Conservation (phyloP, 1,140 invertebrate species). For the Phenacoccus solenopsis region DNA sequence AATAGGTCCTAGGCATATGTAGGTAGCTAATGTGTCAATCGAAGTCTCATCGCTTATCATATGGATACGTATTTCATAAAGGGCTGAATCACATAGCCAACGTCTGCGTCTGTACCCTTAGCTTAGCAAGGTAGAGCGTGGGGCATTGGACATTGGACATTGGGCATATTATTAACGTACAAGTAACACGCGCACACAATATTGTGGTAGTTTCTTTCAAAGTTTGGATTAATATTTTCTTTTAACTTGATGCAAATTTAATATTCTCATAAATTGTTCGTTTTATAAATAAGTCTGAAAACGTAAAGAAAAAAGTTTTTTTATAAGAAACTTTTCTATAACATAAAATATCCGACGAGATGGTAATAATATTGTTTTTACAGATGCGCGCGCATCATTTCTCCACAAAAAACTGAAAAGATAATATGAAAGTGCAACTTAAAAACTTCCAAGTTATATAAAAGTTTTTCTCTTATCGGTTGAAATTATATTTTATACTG, state of each 20-base stretch:
- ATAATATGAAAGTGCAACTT: constrained; percentile 14
- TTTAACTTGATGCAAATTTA: constrained; percentile 18
- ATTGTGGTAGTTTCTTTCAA: constrained; percentile 8
- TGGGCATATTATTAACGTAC: too few species aligned
- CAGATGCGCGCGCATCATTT: background rate
- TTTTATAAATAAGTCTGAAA: constrained; percentile 15
- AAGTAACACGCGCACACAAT: too few species aligned
- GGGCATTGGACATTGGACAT: too few species aligned
- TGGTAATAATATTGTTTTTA: constrained; percentile 11
- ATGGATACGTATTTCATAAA: too few species aligned
- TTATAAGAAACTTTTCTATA: background rate
- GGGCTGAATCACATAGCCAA: too few species aligned
- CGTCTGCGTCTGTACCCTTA: too few species aligned
- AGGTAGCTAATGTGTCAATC: too few species aligned
- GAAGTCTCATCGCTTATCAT: too few species aligned
- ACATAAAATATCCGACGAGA: constrained; percentile 14
- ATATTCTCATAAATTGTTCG: constrained; percentile 17
- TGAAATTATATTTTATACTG: constrained; percentile 12
- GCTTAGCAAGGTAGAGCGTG: too few species aligned
- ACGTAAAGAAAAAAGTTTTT: constrained; percentile 10
- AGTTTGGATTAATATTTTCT: constrained; percentile 16
- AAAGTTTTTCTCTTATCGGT: constrained; percentile 16
- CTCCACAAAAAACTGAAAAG: constrained; percentile 5
- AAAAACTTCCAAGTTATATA: constrained; percentile 15
- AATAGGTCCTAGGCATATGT: too few species aligned